Conservation (phyloP, 2,113 vertebrate species). For the Ploceus nigricollis region DNA sequence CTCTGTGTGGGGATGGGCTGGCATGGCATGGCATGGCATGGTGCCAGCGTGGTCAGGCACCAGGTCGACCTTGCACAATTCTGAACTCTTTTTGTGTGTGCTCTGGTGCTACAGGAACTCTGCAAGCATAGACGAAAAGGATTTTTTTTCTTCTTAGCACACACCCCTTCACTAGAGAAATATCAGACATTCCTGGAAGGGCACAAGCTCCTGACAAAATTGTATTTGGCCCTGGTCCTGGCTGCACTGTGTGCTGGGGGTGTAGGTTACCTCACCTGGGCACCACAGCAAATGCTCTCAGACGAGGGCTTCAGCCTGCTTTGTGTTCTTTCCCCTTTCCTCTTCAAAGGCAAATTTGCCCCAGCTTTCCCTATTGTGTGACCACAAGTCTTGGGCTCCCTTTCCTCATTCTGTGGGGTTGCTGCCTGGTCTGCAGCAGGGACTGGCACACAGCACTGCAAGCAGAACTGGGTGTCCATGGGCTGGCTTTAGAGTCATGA, state of each 20-base stretch:
- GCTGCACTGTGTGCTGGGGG: background rate
- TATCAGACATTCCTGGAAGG: background rate
- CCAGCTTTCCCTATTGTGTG: background rate
- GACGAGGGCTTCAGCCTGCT: background rate
- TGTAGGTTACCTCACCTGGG: background rate
- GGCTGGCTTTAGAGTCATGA: background rate
- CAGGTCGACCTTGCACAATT: background rate
- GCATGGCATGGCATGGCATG: background rate
- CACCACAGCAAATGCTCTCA: background rate
- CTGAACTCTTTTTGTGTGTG: background rate
- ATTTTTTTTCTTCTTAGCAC: background rate
- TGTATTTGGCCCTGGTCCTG: fast-evolving
- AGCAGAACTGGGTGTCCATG: background rate
- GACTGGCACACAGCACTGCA: fast-evolving
- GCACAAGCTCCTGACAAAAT: background rate
- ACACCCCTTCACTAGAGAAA: background rate
- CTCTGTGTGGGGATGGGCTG: background rate
- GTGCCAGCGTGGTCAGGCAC: fast-evolving
- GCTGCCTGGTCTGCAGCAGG: background rate
- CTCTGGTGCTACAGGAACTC: background rate
- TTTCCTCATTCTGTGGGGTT: background rate
- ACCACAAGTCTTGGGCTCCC: background rate
- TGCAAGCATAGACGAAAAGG: background rate
- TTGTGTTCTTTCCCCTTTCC: background rate
- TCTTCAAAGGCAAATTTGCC: background rate